phyloP scores from a whole-genome alignment of 1,140 invertebrate species.

The Ceratosolen solmsi region DNA sequence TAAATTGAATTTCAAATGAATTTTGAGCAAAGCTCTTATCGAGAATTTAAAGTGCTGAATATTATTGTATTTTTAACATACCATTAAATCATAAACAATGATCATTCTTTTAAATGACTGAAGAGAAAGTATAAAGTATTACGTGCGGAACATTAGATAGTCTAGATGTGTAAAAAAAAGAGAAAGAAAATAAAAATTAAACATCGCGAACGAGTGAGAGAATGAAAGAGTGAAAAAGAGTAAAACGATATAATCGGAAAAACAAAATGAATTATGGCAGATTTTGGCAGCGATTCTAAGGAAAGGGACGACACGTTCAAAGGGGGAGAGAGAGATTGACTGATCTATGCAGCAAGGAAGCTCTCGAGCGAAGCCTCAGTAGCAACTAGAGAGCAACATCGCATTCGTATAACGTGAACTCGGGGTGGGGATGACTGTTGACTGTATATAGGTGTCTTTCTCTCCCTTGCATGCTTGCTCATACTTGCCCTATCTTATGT shows the following conservation, averaged over 20 bases:
- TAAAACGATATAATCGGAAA: not conserved
- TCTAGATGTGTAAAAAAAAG: slow-evolving; percentile 45
- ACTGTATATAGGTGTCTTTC: not conserved
- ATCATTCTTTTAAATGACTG: no score
- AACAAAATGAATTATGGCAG: not conserved
- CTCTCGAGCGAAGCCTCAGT: not conserved
- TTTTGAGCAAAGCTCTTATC: not conserved
- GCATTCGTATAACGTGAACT: slow-evolving; percentile 59
- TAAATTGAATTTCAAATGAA: not conserved
- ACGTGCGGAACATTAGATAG: not conserved
- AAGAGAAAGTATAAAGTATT: not conserved
- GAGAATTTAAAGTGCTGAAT: not conserved
- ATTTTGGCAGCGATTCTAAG: slow-evolving; percentile 2
- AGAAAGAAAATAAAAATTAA: slow-evolving; percentile 48
- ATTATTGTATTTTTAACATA: not conserved
- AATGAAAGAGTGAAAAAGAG: slow-evolving; percentile 6
- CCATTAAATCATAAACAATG: not conserved
- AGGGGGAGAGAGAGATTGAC: slow-evolving; percentile 39
- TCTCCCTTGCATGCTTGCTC: not conserved
- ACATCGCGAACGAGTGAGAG: not conserved
- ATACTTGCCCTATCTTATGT: not conserved
- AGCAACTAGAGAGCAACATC: slow-evolving; percentile 56
- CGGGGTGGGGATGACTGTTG: slow-evolving; percentile 19
- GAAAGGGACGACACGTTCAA: not conserved
- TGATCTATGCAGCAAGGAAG: slow-evolving; percentile 65